Conservation (phyloP, 2,113 vertebrate genomes). For the Perca fluviatilis region DNA sequence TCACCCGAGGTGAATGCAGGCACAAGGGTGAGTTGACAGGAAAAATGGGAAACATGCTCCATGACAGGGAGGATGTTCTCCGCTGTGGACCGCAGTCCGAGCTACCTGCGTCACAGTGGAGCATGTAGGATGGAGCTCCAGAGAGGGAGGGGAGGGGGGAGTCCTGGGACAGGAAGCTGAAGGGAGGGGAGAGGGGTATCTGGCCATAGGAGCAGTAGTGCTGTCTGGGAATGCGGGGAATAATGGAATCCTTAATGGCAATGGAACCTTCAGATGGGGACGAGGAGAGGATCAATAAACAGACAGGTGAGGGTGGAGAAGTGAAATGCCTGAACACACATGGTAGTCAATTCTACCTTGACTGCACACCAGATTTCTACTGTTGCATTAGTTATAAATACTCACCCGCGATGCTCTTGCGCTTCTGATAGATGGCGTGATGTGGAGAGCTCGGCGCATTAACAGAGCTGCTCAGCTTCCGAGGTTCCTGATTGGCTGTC, state of each 20-base stretch:
- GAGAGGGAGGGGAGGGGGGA: constrained; percentile 77
- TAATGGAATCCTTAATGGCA: constrained; percentile 90
- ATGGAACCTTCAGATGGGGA: constrained; percentile 87
- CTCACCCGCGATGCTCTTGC: constrained; percentile 94
- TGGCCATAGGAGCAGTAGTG: constrained; percentile 86
- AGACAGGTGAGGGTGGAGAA: constrained; percentile 22
- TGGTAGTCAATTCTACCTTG: neutral
- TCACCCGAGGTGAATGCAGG: constrained; percentile 41
- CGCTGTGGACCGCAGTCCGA: constrained; percentile 57
- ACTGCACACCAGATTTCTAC: neutral
- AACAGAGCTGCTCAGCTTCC: constrained; percentile 80
- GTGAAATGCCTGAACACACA: constrained; percentile 8
- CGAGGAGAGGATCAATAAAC: constrained; percentile 56
- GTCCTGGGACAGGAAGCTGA: constrained; percentile 84
- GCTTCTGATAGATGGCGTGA: constrained; percentile 88
- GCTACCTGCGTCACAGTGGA: constrained; percentile 84
- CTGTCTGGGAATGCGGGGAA: constrained; percentile 82
- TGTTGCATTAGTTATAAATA: neutral
- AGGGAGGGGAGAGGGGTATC: constrained; percentile 81
- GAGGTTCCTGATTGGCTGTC: constrained; percentile 90
- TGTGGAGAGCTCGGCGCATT: constrained; percentile 80
- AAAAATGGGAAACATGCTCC: constrained; percentile 64
- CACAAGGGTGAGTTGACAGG: constrained; percentile 61
- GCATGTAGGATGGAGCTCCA: constrained; percentile 76
- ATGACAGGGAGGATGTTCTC: constrained; percentile 55